Evolutionary conservation across 2,888 invertebrate species (phyloP), one percentile per base, ranked within the genome.

Genomic region (Hypomecis atomaria): DNA sequence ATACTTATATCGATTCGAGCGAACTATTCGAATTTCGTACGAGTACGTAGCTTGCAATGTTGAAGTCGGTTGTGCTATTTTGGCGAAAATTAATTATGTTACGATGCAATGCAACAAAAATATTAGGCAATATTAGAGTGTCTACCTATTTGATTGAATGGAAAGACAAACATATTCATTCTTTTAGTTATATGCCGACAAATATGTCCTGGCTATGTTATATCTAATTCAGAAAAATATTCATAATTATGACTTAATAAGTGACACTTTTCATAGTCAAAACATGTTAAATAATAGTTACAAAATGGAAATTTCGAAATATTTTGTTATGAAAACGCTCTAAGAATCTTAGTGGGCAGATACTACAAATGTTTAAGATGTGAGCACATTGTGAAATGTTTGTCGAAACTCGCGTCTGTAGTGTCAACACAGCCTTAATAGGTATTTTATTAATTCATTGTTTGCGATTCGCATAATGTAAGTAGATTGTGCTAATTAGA

Each of bases 391-490:
- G 37, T 10, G 58, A 44, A 53, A 64, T 10, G n/a, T 4, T 38
- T 37, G 5, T 47, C 34, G 4, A 7, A 10, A 7, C 5, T 6
- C 9, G 13, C 34, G 9, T 5, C 5, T 34, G 34, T 36, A 11
- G 8, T 66, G 65, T 45, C 65, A 61, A 50, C 61, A 65, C 8
- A 11, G 54, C 65, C 58, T n/a, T 44, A 65, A 40, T 45, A 54
- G 45, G 50, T 48, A 62, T 61, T 70, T 66, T 60, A 65, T 65
- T 61, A 56, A 59, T 59, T 64, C 70, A 70, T 72, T 72, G 70
- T 72, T 67, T 60, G 36, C 45, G 42, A 48, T 67, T 62, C 64
- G 59, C 58, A 65, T 58, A 71, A 68, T 65, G 58, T 62, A 58
- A 62, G 38, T 49, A 49, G 45, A 56, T 52, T 47, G 61, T 65